A percentile compares a stretch with the other conserved stretches of the same genome.
phyloP scores from a whole-genome alignment of 2,888 invertebrate genomes.

The Aquatica leii region DNA sequence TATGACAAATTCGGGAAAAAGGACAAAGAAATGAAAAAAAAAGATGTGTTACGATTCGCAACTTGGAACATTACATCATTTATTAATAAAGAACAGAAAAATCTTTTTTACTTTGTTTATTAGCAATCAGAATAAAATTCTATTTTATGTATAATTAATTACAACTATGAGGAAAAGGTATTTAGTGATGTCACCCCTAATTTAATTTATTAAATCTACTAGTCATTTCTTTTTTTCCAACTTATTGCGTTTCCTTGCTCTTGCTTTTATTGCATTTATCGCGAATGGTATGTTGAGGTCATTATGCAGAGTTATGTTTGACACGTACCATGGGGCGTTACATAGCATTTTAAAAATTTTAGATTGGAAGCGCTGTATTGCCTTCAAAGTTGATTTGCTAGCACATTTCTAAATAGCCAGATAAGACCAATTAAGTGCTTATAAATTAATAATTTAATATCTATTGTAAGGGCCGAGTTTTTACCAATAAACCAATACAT shows the following conservation, averaged over 20 bases:
- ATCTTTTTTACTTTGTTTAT: not conserved
- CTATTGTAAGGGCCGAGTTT: no score
- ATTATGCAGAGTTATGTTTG: not conserved
- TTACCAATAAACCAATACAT: no score
- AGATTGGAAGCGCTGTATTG: not conserved
- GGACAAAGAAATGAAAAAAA: no score
- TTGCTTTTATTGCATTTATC: not conserved
- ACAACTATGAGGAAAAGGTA: not conserved
- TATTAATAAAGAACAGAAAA: no score
- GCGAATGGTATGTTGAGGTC: not conserved
- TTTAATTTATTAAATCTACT: conserved; percentile 1
- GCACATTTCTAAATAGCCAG: not conserved
- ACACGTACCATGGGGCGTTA: not conserved
- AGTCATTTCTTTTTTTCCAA: not conserved
- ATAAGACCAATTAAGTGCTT: not conserved
- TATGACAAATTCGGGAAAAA: no score
- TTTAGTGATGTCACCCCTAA: conserved; percentile 7
- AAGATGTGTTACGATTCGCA: no score
- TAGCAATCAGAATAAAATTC: conserved; percentile 11
- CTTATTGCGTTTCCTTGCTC: not conserved
- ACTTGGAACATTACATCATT: no score
- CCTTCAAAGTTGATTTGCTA: conserved; percentile 4
- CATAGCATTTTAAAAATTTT: not conserved
- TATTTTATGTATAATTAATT: not conserved
- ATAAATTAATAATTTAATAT: conserved; percentile 6